Evolutionary conservation across 1,140 invertebrate species (phyloP).

Genomic region (silkworm (Bombyx mori)): ASM3026992v2 NC_085120.1:13151001-13151500

Average conservation of each 20-base stretch:
- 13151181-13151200: slow-evolving; percentile 14
- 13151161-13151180: slow-evolving; percentile 13
- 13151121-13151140: slow-evolving; percentile 21
- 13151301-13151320: no score
- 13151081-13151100: slow-evolving; percentile 8
- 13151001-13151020: no score
- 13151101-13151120: slow-evolving; percentile 21
- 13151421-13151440: slow-evolving; percentile 1
- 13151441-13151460: slow-evolving; percentile 2
- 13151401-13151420: neutral
- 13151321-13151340: no score
- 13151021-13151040: no score
- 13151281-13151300: no score
- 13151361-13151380: slow-evolving; percentile 3
- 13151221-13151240: slow-evolving; percentile 13
- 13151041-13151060: no score
- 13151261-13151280: neutral
- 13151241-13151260: slow-evolving; percentile 5
- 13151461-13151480: slow-evolving; percentile 10
- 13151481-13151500: slow-evolving; percentile 17
- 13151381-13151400: neutral
- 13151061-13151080: slow-evolving; percentile 10
- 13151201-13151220: slow-evolving; percentile 16
- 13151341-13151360: slow-evolving; percentile 2
- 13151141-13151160: slow-evolving; percentile 7